Percentiles rank a stretch among this genome's conserved stretches.
These are phyloP conservation scores for Tyto alba DNA, from an alignment of 2,113 vertebrate species.

Conservation along the genomic window DNA sequence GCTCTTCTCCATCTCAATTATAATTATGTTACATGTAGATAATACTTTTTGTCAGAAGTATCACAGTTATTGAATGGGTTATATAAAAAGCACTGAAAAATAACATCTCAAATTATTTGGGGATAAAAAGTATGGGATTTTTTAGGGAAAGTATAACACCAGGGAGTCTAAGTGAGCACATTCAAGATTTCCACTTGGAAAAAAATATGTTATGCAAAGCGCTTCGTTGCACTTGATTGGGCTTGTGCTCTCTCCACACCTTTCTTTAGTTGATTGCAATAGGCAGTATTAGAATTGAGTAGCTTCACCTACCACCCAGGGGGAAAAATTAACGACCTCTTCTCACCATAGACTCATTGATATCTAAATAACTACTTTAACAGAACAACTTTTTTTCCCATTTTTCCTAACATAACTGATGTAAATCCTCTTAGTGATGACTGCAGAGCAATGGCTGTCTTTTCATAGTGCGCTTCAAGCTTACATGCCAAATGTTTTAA, in stretches of 20 bases:
- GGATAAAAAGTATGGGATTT: neutral
- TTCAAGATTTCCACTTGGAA: neutral
- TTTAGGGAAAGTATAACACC: neutral
- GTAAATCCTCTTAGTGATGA: neutral
- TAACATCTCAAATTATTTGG: neutral
- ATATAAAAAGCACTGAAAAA: neutral
- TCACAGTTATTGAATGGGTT: neutral
- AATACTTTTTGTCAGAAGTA: neutral
- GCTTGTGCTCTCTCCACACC: neutral
- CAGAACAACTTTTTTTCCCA: neutral
- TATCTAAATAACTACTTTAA: neutral
- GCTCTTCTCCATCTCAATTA: neutral
- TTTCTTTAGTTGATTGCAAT: neutral
- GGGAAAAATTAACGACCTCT: neutral
- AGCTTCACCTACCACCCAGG: neutral
- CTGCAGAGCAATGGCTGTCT: neutral
- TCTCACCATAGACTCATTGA: neutral
- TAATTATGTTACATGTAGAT: neutral
- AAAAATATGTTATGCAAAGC: neutral
- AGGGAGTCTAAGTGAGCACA: neutral
- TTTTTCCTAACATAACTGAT: neutral
- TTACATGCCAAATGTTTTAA: neutral
- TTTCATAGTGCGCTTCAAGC: neutral
- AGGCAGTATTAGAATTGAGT: neutral
- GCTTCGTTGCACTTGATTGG: neutral